A percentile compares a stretch with the other conserved stretches of the same genome.
phyloP scores from a whole-genome alignment of 2,797 vertebrate species.

The Macropus fuliginosus region DNA sequence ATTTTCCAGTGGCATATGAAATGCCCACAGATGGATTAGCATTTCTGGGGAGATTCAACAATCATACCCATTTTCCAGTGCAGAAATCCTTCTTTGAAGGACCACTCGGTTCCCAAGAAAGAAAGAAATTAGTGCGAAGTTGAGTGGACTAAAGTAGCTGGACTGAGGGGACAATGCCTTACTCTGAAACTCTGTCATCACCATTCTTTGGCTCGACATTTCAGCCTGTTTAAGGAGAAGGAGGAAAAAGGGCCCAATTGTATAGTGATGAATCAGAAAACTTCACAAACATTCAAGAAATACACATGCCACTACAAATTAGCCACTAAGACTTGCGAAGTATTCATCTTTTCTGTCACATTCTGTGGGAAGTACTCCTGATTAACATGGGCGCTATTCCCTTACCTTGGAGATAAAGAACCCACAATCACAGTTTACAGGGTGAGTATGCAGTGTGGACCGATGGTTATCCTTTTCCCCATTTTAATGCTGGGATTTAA shows the following conservation, averaged over 20 bases:
- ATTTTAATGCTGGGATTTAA: slow-evolving; percentile 79
- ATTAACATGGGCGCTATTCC: slow-evolving; percentile 83
- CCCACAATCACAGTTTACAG: slow-evolving; percentile 72
- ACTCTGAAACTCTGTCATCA: slow-evolving; percentile 74
- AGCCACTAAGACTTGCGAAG: slow-evolving; percentile 84
- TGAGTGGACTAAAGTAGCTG: slow-evolving; percentile 72
- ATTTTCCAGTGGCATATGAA: slow-evolving; percentile 84
- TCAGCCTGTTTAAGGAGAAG: slow-evolving; percentile 72
- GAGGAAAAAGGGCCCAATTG: slow-evolving; percentile 75
- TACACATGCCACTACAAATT: slow-evolving; percentile 89
- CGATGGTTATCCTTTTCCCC: slow-evolving; percentile 51
- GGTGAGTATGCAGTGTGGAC: slow-evolving; percentile 78
- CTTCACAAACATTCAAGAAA: slow-evolving; percentile 86
- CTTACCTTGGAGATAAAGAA: slow-evolving; percentile 75
- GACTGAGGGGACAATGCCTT: slow-evolving; percentile 71
- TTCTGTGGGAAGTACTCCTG: slow-evolving; percentile 87
- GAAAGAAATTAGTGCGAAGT: slow-evolving; percentile 79
- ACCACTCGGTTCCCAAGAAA: slow-evolving; percentile 68
- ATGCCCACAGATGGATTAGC: slow-evolving; percentile 83
- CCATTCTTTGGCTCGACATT: slow-evolving; percentile 80
- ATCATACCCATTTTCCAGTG: slow-evolving; percentile 82
- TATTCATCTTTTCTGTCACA: slow-evolving; percentile 87
- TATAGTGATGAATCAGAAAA: slow-evolving; percentile 83
- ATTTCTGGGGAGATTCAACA: slow-evolving; percentile 80
- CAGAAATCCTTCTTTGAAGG: slow-evolving; percentile 75